Conservation (phyloP, 2,113 vertebrate species). For the Nicator chloris region DNA sequence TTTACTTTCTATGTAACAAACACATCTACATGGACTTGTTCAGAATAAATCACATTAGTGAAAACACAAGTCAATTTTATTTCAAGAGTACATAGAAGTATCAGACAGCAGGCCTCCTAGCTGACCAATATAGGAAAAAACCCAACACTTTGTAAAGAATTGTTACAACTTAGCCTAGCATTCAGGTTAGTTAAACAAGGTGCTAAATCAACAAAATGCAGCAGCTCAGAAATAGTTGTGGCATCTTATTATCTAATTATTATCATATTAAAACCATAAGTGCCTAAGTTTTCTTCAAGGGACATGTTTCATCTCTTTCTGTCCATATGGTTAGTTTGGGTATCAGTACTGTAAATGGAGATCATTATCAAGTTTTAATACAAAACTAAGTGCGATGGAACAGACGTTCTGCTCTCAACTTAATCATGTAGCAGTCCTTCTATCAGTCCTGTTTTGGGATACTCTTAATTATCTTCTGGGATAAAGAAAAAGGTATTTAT, state of each 20-base stretch:
- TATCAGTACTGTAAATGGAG: background rate
- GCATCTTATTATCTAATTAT: no score
- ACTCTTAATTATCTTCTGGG: background rate
- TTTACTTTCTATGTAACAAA: background rate
- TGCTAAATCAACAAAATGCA: background rate
- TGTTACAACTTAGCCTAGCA: background rate
- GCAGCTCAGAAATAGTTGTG: background rate
- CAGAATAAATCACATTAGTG: background rate
- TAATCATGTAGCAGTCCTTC: background rate
- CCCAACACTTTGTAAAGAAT: background rate
- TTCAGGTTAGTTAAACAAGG: background rate
- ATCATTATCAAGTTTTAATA: background rate
- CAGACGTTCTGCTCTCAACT: background rate
- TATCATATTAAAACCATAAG: background rate
- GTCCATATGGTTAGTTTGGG: background rate
- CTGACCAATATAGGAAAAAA: background rate
- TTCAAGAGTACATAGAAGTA: background rate
- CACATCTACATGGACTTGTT: background rate
- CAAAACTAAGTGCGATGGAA: background rate
- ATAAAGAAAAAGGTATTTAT: background rate
- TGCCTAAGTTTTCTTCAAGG: background rate
- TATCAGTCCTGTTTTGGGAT: background rate
- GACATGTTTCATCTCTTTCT: background rate
- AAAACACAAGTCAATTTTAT: background rate
- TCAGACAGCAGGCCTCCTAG: background rate